phyloP scores from a whole-genome alignment of 2,113 vertebrate genomes.

The Pachyramphus minor region DNA sequence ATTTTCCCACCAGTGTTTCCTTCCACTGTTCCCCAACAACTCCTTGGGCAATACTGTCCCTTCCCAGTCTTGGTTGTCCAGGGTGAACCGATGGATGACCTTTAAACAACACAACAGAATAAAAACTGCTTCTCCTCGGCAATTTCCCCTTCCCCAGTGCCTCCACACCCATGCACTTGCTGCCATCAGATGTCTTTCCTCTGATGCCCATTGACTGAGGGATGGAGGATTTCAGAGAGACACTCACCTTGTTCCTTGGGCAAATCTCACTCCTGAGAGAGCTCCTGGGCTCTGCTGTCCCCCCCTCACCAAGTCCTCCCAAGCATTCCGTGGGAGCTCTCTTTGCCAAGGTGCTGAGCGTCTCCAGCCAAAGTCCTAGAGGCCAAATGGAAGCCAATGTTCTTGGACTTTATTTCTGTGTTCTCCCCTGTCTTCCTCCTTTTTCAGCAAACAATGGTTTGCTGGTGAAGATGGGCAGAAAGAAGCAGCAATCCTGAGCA shows the following conservation, averaged over 20 bases:
- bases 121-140: background rate
- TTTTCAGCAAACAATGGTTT: background rate
- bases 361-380: background rate
- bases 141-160: background rate
- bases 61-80: background rate
- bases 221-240: background rate
- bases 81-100: background rate
- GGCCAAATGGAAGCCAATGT: background rate
- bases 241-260: background rate
- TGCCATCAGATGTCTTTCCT: background rate
- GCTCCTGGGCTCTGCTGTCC: background rate
- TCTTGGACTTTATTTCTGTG: background rate
- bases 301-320: background rate
- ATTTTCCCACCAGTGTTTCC: background rate
- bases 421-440: background rate
- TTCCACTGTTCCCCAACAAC: background rate
- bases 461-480: background rate
- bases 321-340: background rate
- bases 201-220: fast-evolving
- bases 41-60: background rate
- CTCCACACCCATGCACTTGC: background rate
- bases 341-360: background rate
- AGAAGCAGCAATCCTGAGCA: background rate
- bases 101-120: background rate
- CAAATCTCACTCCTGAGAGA: background rate